Percentiles rank a stretch among this genome's conserved stretches.
phyloP scores from a whole-genome alignment of 2,113 vertebrate genomes.

The Uropsilus gracilis region DNA sequence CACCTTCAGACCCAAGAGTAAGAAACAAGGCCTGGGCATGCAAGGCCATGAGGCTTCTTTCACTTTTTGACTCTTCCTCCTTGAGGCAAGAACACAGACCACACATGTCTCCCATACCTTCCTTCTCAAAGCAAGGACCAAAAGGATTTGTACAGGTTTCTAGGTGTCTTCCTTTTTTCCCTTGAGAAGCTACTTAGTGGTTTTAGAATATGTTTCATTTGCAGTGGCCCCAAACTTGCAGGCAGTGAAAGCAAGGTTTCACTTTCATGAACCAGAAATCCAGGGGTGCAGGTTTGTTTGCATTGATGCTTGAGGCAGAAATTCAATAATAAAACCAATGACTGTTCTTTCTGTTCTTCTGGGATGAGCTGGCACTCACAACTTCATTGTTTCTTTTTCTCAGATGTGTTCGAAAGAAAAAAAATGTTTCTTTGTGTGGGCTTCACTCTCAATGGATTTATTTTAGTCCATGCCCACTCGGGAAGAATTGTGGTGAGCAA shows the following conservation, averaged over 20 bases:
- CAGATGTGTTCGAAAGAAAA: neutral
- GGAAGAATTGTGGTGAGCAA: neutral
- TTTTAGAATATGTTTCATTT: neutral
- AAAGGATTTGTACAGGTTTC: neutral
- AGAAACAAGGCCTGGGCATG: neutral
- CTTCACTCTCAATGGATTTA: neutral
- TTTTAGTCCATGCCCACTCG: neutral
- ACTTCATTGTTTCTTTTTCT: neutral
- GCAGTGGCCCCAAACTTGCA: neutral
- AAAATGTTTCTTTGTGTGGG: neutral
- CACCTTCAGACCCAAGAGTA: neutral
- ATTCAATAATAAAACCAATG: neutral
- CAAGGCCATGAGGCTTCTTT: neutral
- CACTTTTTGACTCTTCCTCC: neutral
- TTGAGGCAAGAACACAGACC: neutral
- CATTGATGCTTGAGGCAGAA: neutral
- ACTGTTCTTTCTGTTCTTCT: neutral
- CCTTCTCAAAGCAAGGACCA: neutral
- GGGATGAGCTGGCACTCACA: neutral
- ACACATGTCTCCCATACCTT: fast-evolving
- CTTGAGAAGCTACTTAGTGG: neutral
- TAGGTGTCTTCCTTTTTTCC: neutral
- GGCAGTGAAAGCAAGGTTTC: neutral
- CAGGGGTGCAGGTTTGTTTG: neutral
- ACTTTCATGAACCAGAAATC: neutral